Evolutionary conservation across 2,888 invertebrate genomes (phyloP).

Genomic region (Tetanocera ferruginea): DNA sequence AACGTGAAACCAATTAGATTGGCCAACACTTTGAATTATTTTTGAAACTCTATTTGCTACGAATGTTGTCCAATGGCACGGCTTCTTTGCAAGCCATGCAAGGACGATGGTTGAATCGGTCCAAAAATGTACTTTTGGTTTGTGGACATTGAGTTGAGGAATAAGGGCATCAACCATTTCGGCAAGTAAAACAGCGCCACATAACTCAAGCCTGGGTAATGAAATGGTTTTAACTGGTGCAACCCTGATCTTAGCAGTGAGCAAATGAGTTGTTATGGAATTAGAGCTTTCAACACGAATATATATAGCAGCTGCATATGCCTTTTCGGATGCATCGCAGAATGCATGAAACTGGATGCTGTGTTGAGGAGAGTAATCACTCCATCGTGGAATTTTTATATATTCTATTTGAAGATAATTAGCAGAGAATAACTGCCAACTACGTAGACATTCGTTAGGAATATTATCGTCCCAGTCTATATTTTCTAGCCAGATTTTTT

Average conservation of each 20-base stretch:
- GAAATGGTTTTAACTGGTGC: conserved; percentile 2
- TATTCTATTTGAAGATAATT: neutral
- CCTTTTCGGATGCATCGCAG: neutral
- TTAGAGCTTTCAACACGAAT: neutral
- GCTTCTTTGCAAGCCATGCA: conserved; percentile 31
- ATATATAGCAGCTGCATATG: too few relatives aligned
- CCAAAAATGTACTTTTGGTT: conserved; percentile 28
- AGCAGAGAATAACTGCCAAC: neutral
- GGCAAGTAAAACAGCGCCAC: conserved; percentile 15
- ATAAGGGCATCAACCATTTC: conserved; percentile 6
- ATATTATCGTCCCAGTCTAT: neutral
- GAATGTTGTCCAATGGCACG: conserved; percentile 36
- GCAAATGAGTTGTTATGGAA: neutral
- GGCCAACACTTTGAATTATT: neutral
- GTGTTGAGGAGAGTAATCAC: neutral
- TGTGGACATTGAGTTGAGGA: conserved; percentile 4
- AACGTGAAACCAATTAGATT: conserved; percentile 7
- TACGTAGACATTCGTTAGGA: neutral
- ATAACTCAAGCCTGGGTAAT: too few relatives aligned
- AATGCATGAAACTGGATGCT: neutral
- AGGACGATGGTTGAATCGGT: too few relatives aligned
- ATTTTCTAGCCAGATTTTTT: neutral
- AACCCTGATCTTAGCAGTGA: too few relatives aligned
- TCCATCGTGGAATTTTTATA: neutral
- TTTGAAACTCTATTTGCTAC: conserved; percentile 33